These are phyloP conservation scores for Trachelus stipa DNA, from an alignment of 2,888 invertebrate species.

Conservation along the genomic window DNA sequence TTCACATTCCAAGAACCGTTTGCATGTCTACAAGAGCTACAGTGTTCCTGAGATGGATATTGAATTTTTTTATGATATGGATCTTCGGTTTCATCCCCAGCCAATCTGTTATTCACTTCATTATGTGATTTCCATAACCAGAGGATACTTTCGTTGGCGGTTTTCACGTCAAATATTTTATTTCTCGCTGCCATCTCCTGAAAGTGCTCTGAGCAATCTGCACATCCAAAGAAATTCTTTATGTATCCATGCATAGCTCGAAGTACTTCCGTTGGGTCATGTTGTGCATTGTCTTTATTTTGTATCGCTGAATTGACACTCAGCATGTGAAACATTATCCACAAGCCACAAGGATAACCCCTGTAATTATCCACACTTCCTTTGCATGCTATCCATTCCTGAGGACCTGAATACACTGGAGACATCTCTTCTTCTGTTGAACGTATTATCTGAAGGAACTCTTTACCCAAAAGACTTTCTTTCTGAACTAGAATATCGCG, in stretches of 20 bases:
- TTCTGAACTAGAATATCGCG: conserved; percentile 69
- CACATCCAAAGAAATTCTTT: conserved; percentile 93
- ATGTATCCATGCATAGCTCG: conserved; percentile 89
- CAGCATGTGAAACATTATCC: conserved; percentile 94
- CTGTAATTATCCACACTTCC: conserved; percentile 81
- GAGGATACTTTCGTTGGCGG: conserved; percentile 81
- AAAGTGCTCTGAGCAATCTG: conserved; percentile 91
- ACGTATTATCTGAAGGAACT: conserved; percentile 71
- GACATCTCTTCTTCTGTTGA: conserved; percentile 69
- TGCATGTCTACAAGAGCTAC: conserved; percentile 75
- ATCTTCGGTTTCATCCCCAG: conserved; percentile 91
- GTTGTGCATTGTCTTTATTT: conserved; percentile 37
- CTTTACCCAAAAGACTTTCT: conserved; percentile 71
- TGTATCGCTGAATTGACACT: conserved; percentile 74
- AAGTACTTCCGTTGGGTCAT: conserved; percentile 77
- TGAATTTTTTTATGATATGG: conserved; percentile 89
- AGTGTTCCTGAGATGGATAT: conserved; percentile 80
- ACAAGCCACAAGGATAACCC: conserved; percentile 94
- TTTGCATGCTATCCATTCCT: conserved; percentile 82
- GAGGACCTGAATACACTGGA: conserved; percentile 69
- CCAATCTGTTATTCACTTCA: conserved; percentile 87
- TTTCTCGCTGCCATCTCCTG: conserved; percentile 82
- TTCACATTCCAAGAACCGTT: conserved; percentile 74
- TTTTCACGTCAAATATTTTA: conserved; percentile 77
- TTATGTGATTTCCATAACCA: conserved; percentile 98